phyloP scores from a whole-genome alignment of 2,113 vertebrate species.

The Pao palembangensis region DNA sequence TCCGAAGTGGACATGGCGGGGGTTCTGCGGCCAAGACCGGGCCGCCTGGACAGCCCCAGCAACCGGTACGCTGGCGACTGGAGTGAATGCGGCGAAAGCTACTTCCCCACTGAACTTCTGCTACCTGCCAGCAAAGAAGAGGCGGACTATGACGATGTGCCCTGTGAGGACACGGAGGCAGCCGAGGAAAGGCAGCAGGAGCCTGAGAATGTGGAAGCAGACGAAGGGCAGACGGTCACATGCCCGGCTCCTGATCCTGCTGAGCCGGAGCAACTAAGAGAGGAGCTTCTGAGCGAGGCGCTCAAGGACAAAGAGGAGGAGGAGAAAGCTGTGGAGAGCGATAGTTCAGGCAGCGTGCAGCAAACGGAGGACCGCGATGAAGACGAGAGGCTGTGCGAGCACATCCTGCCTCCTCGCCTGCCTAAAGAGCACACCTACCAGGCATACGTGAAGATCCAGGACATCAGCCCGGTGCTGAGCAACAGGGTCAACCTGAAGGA shows the following conservation, averaged over 20 bases:
- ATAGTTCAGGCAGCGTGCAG: conserved; percentile 30
- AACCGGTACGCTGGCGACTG: conserved; percentile 98
- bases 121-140: conserved; percentile 65
- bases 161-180: conserved; percentile 76
- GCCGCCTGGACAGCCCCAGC: conserved; percentile 90
- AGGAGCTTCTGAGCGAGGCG: conserved; percentile 38
- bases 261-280: neutral
- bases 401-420: conserved; percentile 38
- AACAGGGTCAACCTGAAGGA: conserved; percentile 89
- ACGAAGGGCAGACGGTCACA: neutral
- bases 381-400: conserved; percentile 53
- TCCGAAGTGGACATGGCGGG: conserved; percentile 71
- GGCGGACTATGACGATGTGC: conserved; percentile 86
- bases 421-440: conserved; percentile 79
- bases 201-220: conserved; percentile 30
- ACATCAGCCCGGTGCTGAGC: conserved; percentile 79
- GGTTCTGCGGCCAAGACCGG: conserved; percentile 81
- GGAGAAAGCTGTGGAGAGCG: conserved; percentile 6
- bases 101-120: conserved; percentile 69
- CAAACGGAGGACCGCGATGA: conserved; percentile 35
- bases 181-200: conserved; percentile 48
- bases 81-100: conserved; percentile 87
- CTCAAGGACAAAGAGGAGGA: conserved; percentile 4
- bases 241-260: neutral
- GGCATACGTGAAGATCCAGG: conserved; percentile 86